Conservation (phyloP, 2,113 vertebrate species). For the Tragelaphus buxtoni region DNA sequence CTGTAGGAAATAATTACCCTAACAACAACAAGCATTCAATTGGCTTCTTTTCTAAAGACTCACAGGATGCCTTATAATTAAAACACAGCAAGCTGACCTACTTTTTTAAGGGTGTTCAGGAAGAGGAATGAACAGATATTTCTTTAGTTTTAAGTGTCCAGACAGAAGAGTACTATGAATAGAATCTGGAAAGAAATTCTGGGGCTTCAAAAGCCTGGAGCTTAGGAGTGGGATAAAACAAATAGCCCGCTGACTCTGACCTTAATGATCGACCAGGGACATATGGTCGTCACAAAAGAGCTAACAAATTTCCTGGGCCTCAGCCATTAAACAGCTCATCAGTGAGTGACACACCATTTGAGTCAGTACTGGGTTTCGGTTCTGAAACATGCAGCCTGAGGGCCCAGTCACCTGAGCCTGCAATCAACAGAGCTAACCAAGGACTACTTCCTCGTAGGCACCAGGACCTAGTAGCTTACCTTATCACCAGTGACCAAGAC, state of each 20-base stretch:
- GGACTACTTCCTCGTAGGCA: not conserved
- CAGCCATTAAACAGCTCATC: slow-evolving; percentile 18
- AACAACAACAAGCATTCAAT: slow-evolving; percentile 41
- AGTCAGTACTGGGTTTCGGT: not conserved
- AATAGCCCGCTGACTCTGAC: slow-evolving; percentile 44
- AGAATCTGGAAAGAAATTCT: slow-evolving; percentile 53
- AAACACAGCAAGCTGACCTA: slow-evolving; percentile 53
- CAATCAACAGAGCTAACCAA: not conserved
- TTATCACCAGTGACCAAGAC: not conserved
- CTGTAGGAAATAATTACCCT: slow-evolving; percentile 61
- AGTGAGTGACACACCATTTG: not conserved
- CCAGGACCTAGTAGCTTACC: too few relatives aligned
- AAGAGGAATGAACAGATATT: slow-evolving; percentile 52
- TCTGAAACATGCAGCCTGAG: not conserved
- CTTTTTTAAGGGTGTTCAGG: slow-evolving; percentile 55
- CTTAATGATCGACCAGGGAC: slow-evolving; percentile 37
- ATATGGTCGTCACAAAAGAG: slow-evolving; percentile 26
- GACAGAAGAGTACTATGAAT: slow-evolving; percentile 63
- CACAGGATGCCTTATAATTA: slow-evolving; percentile 56
- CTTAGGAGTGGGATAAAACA: slow-evolving; percentile 37
- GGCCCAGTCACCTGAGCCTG: not conserved
- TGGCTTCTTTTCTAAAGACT: slow-evolving; percentile 43
- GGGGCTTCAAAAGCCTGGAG: slow-evolving; percentile 24
- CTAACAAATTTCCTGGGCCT: slow-evolving; percentile 17
- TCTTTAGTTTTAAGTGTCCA: slow-evolving; percentile 59